A percentile compares a stretch with the other conserved stretches of the same genome.
phyloP scores from a whole-genome alignment of 1,140 invertebrate genomes.

The Mya arenaria region DNA sequence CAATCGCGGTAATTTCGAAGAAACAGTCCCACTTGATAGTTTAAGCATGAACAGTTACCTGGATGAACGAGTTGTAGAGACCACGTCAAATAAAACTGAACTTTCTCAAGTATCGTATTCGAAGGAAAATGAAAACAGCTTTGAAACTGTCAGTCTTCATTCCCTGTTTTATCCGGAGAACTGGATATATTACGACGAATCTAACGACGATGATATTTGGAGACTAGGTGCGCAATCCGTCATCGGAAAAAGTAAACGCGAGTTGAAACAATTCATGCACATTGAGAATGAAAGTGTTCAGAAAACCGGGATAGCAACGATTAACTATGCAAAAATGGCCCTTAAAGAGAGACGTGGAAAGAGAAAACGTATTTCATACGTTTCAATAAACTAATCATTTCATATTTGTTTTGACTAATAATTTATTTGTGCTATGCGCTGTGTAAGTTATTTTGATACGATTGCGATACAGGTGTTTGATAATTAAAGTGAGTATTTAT shows the following conservation, averaged over 20 bases:
- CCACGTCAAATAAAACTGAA: background rate
- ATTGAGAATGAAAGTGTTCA: background rate
- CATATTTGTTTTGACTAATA: no score
- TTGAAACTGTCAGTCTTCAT: slow-evolving; percentile 17
- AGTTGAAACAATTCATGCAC: slow-evolving; percentile 11
- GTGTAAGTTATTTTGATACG: no score
- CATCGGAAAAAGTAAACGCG: slow-evolving; percentile 13
- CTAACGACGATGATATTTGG: slow-evolving; percentile 1
- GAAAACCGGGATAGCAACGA: background rate
- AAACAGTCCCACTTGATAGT: background rate
- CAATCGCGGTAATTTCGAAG: background rate
- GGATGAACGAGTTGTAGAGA: background rate
- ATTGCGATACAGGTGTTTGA: background rate
- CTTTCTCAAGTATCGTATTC: background rate
- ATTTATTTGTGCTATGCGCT: no score
- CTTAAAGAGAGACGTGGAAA: background rate
- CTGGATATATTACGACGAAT: slow-evolving; percentile 12
- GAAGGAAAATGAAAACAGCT: background rate
- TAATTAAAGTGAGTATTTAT: background rate
- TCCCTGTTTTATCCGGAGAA: slow-evolving; percentile 21
- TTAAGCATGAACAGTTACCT: background rate
- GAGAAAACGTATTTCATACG: no score
- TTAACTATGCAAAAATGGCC: background rate
- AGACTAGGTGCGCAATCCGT: background rate
- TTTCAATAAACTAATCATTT: no score